These are phyloP conservation scores for Drosophila diplacantha DNA, from an alignment of 2,888 invertebrate genomes.

Conservation along the genomic window DNA sequence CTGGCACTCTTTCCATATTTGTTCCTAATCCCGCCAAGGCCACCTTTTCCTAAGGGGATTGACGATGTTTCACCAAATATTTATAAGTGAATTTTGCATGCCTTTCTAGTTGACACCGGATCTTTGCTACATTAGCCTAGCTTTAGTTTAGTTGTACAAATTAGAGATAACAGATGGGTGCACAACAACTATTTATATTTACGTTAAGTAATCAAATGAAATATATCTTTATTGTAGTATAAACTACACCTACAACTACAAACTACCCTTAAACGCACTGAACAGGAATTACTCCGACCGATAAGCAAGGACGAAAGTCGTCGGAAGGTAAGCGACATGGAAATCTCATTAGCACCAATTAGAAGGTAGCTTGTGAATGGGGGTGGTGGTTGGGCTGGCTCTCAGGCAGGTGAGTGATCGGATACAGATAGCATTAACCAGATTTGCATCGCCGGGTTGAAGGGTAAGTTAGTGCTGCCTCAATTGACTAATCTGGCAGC, in stretches of 20 bases:
- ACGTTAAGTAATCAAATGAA: constrained; percentile 23
- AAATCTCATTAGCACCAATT: constrained; percentile 46
- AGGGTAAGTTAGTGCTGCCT: constrained; percentile 27
- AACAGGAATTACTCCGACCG: background rate
- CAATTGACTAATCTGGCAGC: constrained; percentile 14
- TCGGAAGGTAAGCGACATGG: constrained; percentile 18
- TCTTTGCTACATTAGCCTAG: constrained; percentile 22
- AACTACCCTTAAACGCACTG: background rate
- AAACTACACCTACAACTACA: constrained; percentile 1
- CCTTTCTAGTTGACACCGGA: constrained; percentile 12
- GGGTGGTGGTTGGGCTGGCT: constrained; percentile 1
- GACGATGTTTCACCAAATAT: background rate
- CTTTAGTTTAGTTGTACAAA: constrained; percentile 28
- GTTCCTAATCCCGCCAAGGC: constrained; percentile 56
- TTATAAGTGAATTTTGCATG: background rate
- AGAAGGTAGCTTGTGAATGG: constrained; percentile 6
- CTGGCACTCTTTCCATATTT: constrained; percentile 53
- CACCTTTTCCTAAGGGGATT: constrained; percentile 37
- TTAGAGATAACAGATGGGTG: constrained; percentile 16
- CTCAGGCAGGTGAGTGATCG: constrained; percentile 10
- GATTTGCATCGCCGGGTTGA: constrained; percentile 10
- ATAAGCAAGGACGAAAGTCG: constrained; percentile 10
- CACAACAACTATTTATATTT: constrained; percentile 23
- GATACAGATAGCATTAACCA: constrained; percentile 9
- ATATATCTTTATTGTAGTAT: constrained; percentile 20